phyloP scores from a whole-genome alignment of 2,888 invertebrate species.

The Mystacides longicornis region DNA sequence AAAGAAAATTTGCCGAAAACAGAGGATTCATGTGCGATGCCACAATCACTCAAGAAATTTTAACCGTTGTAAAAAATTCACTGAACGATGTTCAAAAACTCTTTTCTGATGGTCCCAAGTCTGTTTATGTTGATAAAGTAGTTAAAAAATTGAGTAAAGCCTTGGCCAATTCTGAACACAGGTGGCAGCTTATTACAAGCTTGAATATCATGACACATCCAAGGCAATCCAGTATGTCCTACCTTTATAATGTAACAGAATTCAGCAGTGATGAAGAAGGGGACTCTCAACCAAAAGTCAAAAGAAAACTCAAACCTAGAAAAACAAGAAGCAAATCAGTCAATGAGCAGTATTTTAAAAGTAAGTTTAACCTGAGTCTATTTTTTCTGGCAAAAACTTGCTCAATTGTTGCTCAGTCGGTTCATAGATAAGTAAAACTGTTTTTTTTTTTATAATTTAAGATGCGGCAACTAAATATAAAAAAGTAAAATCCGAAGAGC shows the following conservation, averaged over 20 bases:
- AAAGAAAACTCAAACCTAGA: conserved; percentile 37
- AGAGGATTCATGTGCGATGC: conserved; percentile 52
- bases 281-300: conserved; percentile 35
- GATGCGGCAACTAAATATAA: conserved; percentile 29
- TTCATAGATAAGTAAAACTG: no score
- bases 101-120: conserved; percentile 31
- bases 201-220: conserved; percentile 44
- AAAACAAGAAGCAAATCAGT: conserved; percentile 39
- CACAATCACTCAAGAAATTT: conserved; percentile 50
- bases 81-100: conserved; percentile 40
- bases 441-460: not conserved
- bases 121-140: conserved; percentile 23
- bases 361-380: no score
- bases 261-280: conserved; percentile 44
- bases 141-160: conserved; percentile 27
- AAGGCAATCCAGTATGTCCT: conserved; percentile 39
- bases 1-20: conserved; percentile 7
- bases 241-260: conserved; percentile 41
- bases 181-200: conserved; percentile 60
- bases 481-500: conserved; percentile 31
- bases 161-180: conserved; percentile 64
- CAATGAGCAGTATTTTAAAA: conserved; percentile 28
- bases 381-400: no score
- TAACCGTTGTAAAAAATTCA: conserved; percentile 50
- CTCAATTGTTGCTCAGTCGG: no score